Evolutionary conservation across 2,797 vertebrate genomes (phyloP), one percentile per base, ranked within the genome.

Genomic region (Acanthiza pusilla): DNA sequence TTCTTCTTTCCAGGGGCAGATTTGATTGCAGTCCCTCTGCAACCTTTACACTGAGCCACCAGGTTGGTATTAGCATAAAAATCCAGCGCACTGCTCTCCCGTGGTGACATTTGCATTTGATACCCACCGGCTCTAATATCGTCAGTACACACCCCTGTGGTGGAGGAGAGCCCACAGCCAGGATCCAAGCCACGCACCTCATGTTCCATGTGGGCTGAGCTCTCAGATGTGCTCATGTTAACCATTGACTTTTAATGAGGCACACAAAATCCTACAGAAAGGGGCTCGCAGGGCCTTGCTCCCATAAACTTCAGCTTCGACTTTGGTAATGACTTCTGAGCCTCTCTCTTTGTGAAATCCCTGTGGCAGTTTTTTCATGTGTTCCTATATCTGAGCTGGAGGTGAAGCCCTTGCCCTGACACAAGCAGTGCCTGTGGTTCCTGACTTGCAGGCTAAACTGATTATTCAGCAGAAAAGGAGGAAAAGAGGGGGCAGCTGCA

Each of bases 221-320:
- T 70, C 30, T 70, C 72, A 48, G 7, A 57, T 1, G 1, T 20
- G 8, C 43, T 82, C 38, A 14, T 1, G 0, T 57, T 75, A 65
- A 26, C 34, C 2, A 1, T 18, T 1, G 2, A 7, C 38, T 57
- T 29, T 26, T n/a, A 42, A 60, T 16, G 23, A 62, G 60, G 30
- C 7, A 5, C 13, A 18, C 13, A 47, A 18, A 83, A 62, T 58
- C 38, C n/a, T 51, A 20, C 27, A 77, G 66, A 58, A 61, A 34
- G 34, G 30, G 34, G 21, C 19, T 74, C 36, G 7, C 3, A 2
- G 9, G 34, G 53, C 61, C 13, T 67, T 36, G 30, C 30, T 84
- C 22, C 61, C 1, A 0, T 50, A 34, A 58, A 51, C 14, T 77
- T 62, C 34, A n/a, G 1, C 55, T 76, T 45, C 0, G 0, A 16